Conservation (phyloP, 2,888 invertebrate species). For the Stegophylla sp. region DNA sequence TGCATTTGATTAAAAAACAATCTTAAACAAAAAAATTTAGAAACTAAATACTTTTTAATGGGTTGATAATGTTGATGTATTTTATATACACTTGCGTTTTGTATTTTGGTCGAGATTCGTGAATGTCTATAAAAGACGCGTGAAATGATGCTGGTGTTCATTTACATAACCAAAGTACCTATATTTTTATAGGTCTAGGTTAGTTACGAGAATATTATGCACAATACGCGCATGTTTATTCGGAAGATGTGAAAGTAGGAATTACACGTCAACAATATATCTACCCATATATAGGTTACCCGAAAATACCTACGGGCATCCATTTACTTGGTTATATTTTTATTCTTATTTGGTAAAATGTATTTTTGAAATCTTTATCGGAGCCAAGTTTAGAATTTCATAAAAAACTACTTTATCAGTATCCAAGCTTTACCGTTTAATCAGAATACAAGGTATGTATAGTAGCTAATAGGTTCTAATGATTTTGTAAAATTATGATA, state of each 20-base stretch:
- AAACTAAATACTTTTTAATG: too few species aligned
- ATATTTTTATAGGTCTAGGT: slow-evolving; percentile 38
- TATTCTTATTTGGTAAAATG: too few species aligned
- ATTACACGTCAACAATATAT: not conserved
- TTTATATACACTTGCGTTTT: not conserved
- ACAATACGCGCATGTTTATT: not conserved
- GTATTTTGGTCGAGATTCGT: not conserved
- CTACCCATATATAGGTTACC: not conserved
- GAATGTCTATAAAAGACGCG: not conserved
- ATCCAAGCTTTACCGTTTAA: too few species aligned
- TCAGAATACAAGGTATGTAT: too few species aligned
- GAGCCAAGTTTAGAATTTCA: too few species aligned
- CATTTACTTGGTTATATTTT: not conserved
- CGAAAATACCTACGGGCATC: not conserved
- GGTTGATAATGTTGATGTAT: not conserved
- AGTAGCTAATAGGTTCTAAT: too few species aligned
- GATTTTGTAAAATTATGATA: too few species aligned
- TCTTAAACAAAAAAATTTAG: too few species aligned
- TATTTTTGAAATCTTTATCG: too few species aligned
- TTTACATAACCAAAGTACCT: slow-evolving; percentile 48
- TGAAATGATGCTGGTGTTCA: not conserved
- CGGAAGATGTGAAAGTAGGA: slow-evolving; percentile 44
- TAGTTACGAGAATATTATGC: not conserved
- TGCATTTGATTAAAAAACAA: too few species aligned
- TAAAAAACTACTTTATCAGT: too few species aligned